A percentile compares a stretch with the other conserved stretches of the same genome.
Conservation (phyloP, 2,113 vertebrate species). For the Psephotus haematonotus region DNA sequence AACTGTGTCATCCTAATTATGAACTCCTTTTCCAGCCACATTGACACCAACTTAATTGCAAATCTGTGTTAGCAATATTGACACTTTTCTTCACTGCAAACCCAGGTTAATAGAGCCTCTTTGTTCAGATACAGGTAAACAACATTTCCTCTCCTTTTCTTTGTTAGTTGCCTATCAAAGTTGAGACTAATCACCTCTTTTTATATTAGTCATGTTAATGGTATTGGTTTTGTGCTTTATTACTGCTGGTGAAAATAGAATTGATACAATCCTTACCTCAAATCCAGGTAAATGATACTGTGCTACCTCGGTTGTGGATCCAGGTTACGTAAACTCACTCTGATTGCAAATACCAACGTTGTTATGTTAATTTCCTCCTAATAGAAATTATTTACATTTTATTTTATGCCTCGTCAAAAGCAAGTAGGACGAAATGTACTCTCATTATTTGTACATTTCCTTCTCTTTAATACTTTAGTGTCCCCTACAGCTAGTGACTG, state of each 20-base stretch:
- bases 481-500: slow-evolving; percentile 3
- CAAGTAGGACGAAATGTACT: slow-evolving; percentile 42
- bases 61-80: slow-evolving; percentile 45
- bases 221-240: slow-evolving; percentile 20
- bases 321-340: background rate
- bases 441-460: slow-evolving; percentile 32
- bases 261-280: slow-evolving; percentile 25
- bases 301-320: background rate
- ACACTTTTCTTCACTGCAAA: slow-evolving; percentile 20
- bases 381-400: slow-evolving; percentile 69
- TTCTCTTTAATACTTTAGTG: slow-evolving; percentile 30
- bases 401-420: slow-evolving; percentile 43
- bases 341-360: slow-evolving; percentile 23
- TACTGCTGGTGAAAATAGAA: slow-evolving; percentile 24
- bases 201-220: slow-evolving; percentile 24
- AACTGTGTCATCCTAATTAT: slow-evolving; percentile 56
- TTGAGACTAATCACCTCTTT: slow-evolving; percentile 20
- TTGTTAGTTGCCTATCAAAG: background rate
- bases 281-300: slow-evolving; percentile 16
- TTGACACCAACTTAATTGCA: slow-evolving; percentile 63
- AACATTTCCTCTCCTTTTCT: background rate
- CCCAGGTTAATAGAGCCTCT: slow-evolving; percentile 8
- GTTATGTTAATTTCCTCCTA: slow-evolving; percentile 44
- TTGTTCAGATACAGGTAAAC: background rate
- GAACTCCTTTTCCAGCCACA: slow-evolving; percentile 35